A percentile compares a stretch with the other conserved stretches of the same genome.
Evolutionary conservation across 2,797 vertebrate genomes (phyloP).

Genomic region (Malacoctenus gilli): DNA sequence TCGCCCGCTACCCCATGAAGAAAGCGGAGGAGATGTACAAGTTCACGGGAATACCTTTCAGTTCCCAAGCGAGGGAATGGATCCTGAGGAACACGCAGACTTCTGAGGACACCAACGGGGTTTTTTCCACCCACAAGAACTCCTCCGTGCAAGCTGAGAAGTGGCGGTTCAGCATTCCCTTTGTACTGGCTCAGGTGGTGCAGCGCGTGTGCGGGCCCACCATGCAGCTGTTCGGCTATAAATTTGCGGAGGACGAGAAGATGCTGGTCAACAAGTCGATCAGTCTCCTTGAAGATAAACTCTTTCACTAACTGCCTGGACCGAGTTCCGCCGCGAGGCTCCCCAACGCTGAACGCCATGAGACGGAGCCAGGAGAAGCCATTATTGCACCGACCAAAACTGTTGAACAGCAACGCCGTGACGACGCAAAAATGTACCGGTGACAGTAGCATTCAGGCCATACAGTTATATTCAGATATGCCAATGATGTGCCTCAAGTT

Average conservation of each 20-base stretch:
- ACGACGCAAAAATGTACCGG: constrained; percentile 16
- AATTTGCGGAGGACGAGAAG: constrained; percentile 81
- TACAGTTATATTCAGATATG: constrained; percentile 19
- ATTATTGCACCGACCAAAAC: constrained; percentile 48
- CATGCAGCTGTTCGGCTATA: constrained; percentile 95
- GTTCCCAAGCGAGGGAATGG: constrained; percentile 89
- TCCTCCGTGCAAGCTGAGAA: constrained; percentile 96
- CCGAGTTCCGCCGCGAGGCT: constrained; percentile 25
- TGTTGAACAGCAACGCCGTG: constrained; percentile 14
- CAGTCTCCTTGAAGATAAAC: constrained; percentile 91
- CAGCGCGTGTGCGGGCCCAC: constrained; percentile 89
- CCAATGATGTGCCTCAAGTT: constrained; percentile 62
- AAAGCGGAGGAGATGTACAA: constrained; percentile 93
- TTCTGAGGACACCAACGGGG: constrained; percentile 78
- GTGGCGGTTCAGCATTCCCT: constrained; percentile 93
- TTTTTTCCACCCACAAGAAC: constrained; percentile 96
- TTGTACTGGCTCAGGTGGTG: constrained; percentile 92
- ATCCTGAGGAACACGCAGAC: constrained; percentile 91
- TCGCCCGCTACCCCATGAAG: constrained; percentile 89
- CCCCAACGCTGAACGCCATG: constrained; percentile 1
- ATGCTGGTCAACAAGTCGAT: constrained; percentile 88
- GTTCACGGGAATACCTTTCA: constrained; percentile 91
- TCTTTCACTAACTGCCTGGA: constrained; percentile 49
- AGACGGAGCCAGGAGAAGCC: constrained; percentile 26
- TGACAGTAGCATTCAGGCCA: constrained; percentile 17